These are phyloP conservation scores for Euphysa ruthae DNA, from an alignment of 30 jellyfish, hydroid and myxozoan species.

Conservation along the genomic window DNA sequence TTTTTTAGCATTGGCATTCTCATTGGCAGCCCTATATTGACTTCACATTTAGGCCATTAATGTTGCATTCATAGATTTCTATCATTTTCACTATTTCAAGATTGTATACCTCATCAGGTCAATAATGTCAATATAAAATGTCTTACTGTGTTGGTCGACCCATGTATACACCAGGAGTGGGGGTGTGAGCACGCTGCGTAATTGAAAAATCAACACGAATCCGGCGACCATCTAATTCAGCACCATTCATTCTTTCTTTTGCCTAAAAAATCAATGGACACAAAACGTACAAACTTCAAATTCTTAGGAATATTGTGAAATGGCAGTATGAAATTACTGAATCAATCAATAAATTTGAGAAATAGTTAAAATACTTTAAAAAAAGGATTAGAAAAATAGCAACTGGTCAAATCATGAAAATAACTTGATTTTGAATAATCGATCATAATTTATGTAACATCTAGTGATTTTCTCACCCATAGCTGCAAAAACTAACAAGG, in stretches of 20 bases:
- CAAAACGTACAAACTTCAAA: too few species aligned
- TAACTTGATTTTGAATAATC: too few species aligned
- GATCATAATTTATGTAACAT: too few species aligned
- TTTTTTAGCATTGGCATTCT: too few species aligned
- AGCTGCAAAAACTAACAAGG: not conserved
- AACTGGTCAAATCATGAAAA: too few species aligned
- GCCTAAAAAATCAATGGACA: constrained; percentile 43
- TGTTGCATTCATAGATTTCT: too few species aligned
- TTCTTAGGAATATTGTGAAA: too few species aligned
- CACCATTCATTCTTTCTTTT: constrained; percentile 91
- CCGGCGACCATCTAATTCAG: constrained; percentile 95
- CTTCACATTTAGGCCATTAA: too few species aligned
- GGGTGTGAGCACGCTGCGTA: constrained; percentile 99
- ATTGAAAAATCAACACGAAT: constrained; percentile 98
- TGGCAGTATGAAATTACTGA: not conserved
- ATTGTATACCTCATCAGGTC: not conserved
- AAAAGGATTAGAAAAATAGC: not conserved
- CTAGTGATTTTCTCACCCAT: too few species aligned
- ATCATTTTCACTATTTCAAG: too few species aligned
- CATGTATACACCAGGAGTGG: constrained; percentile 99
- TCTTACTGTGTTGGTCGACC: constrained; percentile 94
- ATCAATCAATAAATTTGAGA: not conserved
- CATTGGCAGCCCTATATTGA: too few species aligned
- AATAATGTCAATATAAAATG: not conserved
- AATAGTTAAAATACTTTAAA: not conserved